Base-by-base conservation (phyloP, 2,113 vertebrate genomes). In the Poeciliopsis occidentalis region DNA sequence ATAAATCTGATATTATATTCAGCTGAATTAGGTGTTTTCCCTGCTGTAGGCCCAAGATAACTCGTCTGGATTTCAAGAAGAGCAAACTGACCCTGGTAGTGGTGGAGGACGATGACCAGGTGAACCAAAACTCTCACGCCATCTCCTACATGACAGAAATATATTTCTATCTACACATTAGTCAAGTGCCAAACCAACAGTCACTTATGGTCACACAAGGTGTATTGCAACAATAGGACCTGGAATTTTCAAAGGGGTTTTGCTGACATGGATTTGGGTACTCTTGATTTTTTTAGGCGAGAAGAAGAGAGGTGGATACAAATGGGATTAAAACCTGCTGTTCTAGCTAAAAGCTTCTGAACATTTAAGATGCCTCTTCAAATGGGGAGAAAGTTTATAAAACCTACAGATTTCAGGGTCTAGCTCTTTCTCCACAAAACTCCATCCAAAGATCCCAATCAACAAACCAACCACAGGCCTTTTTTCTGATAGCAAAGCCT, bases 41-140 rank as follows among this genome's bases (percentile, higher is more conserved):
- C 39, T 32, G 0, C 70, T 83, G 4, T 85, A 99, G 98, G 98
- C 98, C 98, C 26, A 99, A 99, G 91, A 99, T 99, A 92, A 99
- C 98, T 31, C 95, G 97, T 44, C 92, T 99, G 91, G 98, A 99
- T 92, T 99, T 99, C 87, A 99, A 95, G 94, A 99, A 97, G 91
- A 97, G 94, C 91, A 99, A 97, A 86, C 94, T 99, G 88, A 99
- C 98, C 0, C 92, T 99, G 17, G 97, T 99, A 76, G 98, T 99
- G 47, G 98, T 99, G 86, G 98, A 99, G 91, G 98, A 99, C 83
- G 98, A 99, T 80, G 97, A 98, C 51, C 97, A 99, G 96, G 98
- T 98, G 92, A 93, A 26, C 15, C 22, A 19, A 8, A 62, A 22
- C 24, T 13, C 29, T 4, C 47, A n/a, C 60, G 32, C 10, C 0